Conservation (phyloP, 2,113 vertebrate genomes). For the Progne subis region DNA sequence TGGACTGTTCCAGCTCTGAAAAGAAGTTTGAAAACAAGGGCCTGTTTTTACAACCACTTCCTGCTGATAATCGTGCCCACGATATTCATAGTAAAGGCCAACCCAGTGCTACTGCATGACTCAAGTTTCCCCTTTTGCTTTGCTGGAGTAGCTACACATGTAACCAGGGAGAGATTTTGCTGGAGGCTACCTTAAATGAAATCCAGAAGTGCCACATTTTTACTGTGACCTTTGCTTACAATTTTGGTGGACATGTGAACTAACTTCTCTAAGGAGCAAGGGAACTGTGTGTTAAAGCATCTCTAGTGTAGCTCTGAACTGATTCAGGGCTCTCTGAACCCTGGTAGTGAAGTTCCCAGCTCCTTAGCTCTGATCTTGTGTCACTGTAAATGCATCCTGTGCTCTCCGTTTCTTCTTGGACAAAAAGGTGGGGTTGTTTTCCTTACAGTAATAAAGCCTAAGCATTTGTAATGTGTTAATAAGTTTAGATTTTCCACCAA, state of each 20-base stretch:
- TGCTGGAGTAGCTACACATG: not conserved
- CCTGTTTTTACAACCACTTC: slow-evolving; percentile 72
- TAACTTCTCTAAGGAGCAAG: not conserved
- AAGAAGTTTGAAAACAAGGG: slow-evolving; percentile 54
- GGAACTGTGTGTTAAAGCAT: not conserved
- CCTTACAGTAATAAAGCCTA: not conserved
- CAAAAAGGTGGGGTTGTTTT: not conserved
- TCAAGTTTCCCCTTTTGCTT: slow-evolving; percentile 54
- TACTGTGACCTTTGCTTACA: slow-evolving; percentile 25
- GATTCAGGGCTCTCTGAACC: not conserved
- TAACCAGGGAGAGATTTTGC: not conserved
- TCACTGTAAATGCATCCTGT: not conserved
- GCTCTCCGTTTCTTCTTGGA: not conserved
- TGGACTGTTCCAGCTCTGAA: slow-evolving; percentile 28
- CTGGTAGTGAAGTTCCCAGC: not conserved
- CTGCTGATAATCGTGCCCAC: slow-evolving; percentile 60
- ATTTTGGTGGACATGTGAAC: not conserved
- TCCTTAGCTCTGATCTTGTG: not conserved
- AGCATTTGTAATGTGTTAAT: not conserved
- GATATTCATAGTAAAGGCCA: slow-evolving; percentile 38
- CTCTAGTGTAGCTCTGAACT: not conserved
- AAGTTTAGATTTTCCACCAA: not conserved
- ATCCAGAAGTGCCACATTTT: slow-evolving; percentile 42
- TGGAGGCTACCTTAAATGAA: slow-evolving; percentile 45
- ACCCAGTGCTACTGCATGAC: slow-evolving; percentile 43